Evolutionary conservation across 2,797 vertebrate genomes (phyloP), one percentile per base, ranked within the genome.

Genomic region (Mormyrops boulengeri): DNA sequence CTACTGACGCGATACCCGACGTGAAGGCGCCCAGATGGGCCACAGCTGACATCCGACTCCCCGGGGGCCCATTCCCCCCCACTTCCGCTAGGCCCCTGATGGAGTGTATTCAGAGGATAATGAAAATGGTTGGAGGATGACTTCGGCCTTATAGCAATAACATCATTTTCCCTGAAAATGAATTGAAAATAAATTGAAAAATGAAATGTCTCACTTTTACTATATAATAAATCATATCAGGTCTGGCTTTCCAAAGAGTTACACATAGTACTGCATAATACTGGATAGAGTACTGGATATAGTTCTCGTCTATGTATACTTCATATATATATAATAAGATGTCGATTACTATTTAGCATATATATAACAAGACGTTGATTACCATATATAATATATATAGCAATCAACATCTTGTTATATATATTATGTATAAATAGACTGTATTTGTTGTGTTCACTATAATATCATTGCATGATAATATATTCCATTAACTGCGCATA

Each of bases 1-100:
- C 90, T 91, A 91, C 88, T 91, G 91, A 90, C 92, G 94, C 93
- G 92, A 93, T 94, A 93, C 93, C 77, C 84, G 89, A 91, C 9
- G 34, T 80, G 91, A 91, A 91, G 93, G 94, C 94, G 93, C 90
- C 92, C 92, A 93, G 93, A 94, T 93, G 82, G 92, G 90, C 92
- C 91, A 89, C 93, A 94, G 93, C 94, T 95, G 93, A 95, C 92
- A 93, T 92, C 91, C 92, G 91, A 90, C 90, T 92, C 94, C 92
- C 82, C 22, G 11, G 90, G 91, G 88, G 89, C 90, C 93, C 93
- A 95, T 94, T 92, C 93, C n/a, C 93, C 93, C 91, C 88, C 55
- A 90, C 92, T 60, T 91, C 91, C 90, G 92, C 90, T 89, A 17
- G 14, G 9, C 90, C 49, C 90, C 89, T 69, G 69, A 82, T 89